Conservation (phyloP, 2,797 vertebrate species). For the Sebastes elongatus region DNA sequence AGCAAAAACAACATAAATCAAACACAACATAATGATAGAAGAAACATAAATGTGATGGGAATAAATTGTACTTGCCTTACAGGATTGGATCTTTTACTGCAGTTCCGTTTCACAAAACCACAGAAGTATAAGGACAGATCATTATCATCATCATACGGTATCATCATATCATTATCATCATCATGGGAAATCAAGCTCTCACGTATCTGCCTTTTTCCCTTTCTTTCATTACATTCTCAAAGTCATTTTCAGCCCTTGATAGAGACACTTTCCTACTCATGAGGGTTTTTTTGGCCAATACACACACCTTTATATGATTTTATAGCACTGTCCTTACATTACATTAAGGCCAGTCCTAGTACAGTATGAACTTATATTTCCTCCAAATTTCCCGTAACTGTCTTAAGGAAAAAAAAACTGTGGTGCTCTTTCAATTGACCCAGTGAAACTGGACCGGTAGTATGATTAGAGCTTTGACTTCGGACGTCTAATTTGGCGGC, state of each 20-base stretch:
- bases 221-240: neutral
- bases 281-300: neutral
- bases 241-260: neutral
- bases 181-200: conserved; percentile 21
- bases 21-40: conserved; percentile 1
- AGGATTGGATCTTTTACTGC: neutral
- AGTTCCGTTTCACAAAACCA: conserved; percentile 18
- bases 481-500: conserved; percentile 60
- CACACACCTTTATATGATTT: conserved; percentile 22
- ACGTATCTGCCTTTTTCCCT: neutral
- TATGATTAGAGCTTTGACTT: conserved; percentile 55
- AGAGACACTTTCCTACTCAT: neutral
- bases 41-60: neutral
- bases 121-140: conserved; percentile 6
- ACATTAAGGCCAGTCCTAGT: neutral
- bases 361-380: conserved; percentile 24
- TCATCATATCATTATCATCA: conserved; percentile 5
- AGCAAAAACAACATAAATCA: neutral
- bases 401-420: conserved; percentile 36
- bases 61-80: neutral
- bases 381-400: conserved; percentile 41
- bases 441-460: conserved; percentile 31
- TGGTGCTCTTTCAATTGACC: conserved; percentile 22
- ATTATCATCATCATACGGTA: conserved; percentile 21
- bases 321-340: neutral